phyloP scores from a whole-genome alignment of 2,113 vertebrate species.

The Oncorhynchus clarkii region DNA sequence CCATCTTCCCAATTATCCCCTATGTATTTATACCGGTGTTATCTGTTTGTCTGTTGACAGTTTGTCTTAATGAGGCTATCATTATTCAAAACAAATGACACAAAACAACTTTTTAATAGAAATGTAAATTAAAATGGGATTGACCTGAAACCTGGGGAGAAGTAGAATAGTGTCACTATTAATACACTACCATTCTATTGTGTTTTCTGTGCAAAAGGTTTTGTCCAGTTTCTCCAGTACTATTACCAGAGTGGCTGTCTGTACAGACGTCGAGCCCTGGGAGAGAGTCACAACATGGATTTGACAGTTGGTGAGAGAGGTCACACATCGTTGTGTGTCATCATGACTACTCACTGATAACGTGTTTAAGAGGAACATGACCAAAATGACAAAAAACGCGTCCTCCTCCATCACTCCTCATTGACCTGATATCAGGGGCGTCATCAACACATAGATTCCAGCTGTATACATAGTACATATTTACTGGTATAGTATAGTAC shows the following conservation, averaged over 20 bases:
- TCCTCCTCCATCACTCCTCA: too few relatives aligned
- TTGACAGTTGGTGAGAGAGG: conserved; percentile 84
- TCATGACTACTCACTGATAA: not conserved
- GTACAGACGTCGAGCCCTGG: conserved; percentile 89
- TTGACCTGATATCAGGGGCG: conserved; percentile 52
- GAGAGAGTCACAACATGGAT: conserved; percentile 94
- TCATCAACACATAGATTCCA: not conserved
- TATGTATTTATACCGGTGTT: too few relatives aligned
- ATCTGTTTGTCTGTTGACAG: too few relatives aligned
- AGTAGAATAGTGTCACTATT: not conserved
- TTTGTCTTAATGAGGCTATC: too few relatives aligned
- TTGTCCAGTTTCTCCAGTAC: conserved; percentile 97
- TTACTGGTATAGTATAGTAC: not conserved
- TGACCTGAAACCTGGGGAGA: too few relatives aligned
- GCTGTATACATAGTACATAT: not conserved
- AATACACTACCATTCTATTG: not conserved
- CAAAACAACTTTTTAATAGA: too few relatives aligned
- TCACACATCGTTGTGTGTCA: not conserved
- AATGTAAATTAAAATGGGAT: too few relatives aligned
- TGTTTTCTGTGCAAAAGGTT: conserved; percentile 64
- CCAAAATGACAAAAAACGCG: conserved; percentile 38
- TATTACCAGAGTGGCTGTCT: conserved; percentile 96
- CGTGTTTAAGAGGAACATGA: not conserved
- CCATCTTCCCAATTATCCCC: too few relatives aligned
- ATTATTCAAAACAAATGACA: too few relatives aligned